Evolutionary conservation across 2,797 vertebrate genomes (phyloP).

Genomic region (Bradypus variegatus): DNA sequence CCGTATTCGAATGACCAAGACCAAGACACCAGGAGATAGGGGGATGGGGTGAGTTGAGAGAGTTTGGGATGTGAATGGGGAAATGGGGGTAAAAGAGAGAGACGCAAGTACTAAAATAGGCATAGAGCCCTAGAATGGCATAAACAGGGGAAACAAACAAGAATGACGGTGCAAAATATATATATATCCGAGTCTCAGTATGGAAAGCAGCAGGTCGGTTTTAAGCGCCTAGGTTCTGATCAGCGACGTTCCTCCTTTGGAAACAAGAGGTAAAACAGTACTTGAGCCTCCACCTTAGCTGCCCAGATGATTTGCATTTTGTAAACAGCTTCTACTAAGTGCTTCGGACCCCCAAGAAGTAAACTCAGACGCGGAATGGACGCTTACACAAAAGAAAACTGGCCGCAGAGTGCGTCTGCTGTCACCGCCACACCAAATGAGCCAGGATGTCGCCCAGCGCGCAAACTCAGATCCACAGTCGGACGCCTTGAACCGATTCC

Average conservation of each 20-base stretch:
- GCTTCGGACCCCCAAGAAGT: conserved; percentile 25
- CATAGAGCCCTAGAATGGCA: neutral
- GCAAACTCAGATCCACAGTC: neutral
- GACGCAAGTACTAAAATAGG: no score
- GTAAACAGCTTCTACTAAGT: neutral
- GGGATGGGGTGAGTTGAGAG: rapidly evolving
- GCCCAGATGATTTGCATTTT: neutral
- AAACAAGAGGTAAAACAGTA: neutral
- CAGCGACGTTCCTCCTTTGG: neutral
- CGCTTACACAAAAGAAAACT: neutral
- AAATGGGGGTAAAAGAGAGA: neutral
- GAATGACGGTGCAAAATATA: neutral
- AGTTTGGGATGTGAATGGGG: neutral
- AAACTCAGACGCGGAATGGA: neutral
- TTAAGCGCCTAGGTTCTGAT: neutral
- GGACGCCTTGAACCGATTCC: neutral
- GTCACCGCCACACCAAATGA: neutral
- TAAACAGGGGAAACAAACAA: neutral
- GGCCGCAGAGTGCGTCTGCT: neutral
- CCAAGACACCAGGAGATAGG: neutral
- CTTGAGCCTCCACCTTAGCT: neutral
- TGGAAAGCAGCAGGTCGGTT: neutral
- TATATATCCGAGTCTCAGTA: neutral
- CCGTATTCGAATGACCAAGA: no score
- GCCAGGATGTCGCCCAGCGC: neutral